Evolutionary conservation across 2,113 vertebrate species (phyloP).

Genomic region (Oxyura jamaicensis): DNA sequence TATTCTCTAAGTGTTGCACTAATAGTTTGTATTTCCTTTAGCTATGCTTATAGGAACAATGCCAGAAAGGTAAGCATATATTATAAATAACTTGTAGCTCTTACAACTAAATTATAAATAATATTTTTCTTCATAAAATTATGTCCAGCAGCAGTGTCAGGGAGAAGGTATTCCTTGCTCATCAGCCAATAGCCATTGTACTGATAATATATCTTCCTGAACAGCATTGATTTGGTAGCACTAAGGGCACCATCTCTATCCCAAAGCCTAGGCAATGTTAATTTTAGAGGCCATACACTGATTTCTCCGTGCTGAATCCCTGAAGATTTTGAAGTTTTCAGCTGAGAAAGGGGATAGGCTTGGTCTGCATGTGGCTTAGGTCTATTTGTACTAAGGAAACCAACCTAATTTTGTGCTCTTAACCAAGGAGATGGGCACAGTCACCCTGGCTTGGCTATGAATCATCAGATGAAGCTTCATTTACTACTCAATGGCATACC

Average conservation of each 20-base stretch:
- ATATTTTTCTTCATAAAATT: background rate
- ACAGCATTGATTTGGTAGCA: background rate
- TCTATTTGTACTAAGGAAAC: background rate
- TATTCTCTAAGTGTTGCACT: background rate
- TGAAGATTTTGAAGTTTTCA: background rate
- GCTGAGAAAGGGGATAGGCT: background rate
- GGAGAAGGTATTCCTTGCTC: background rate
- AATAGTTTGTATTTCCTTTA: slow-evolving; percentile 27
- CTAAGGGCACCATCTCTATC: background rate
- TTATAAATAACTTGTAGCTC: background rate
- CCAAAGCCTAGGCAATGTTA: background rate
- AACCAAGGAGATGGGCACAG: background rate
- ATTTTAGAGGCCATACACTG: background rate
- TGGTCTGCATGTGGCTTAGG: background rate
- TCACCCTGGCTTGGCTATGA: background rate
- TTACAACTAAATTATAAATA: background rate
- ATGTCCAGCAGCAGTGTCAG: background rate
- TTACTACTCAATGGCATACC: background rate
- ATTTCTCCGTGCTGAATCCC: background rate
- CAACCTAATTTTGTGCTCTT: background rate
- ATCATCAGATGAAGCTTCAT: slow-evolving; percentile 8
- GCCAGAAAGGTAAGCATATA: background rate
- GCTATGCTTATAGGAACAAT: background rate
- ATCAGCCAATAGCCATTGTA: background rate
- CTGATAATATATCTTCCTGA: background rate